phyloP scores from a whole-genome alignment of 2,888 invertebrate genomes.

The Spilosoma lubricipeda region DNA sequence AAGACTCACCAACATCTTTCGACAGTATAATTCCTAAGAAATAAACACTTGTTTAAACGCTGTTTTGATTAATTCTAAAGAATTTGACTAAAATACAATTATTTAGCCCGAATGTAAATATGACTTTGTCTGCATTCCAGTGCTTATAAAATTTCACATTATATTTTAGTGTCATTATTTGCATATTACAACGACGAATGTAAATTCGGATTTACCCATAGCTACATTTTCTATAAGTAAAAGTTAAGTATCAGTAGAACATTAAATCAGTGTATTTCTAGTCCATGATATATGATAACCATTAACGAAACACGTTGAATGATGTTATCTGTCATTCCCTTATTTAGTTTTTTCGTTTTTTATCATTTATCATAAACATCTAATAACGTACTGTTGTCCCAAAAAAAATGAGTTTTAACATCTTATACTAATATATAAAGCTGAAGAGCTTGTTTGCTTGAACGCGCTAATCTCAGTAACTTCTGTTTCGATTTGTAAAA shows the following conservation, averaged over 20 bases:
- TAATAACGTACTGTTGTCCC: slow-evolving; percentile 4
- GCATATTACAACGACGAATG: slow-evolving; percentile 40
- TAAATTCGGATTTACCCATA: slow-evolving; percentile 40
- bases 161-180: slow-evolving; percentile 29
- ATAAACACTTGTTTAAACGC: slow-evolving; percentile 6
- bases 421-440: too few relatives aligned
- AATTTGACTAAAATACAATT: slow-evolving; percentile 20
- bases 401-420: neutral
- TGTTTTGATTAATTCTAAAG: slow-evolving; percentile 18
- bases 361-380: slow-evolving; percentile 6
- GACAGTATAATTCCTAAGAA: slow-evolving; percentile 10
- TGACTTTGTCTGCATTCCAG: slow-evolving; percentile 28
- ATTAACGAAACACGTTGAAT: slow-evolving; percentile 38
- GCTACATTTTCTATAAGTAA: slow-evolving; percentile 20
- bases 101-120: slow-evolving; percentile 21
- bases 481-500: too few relatives aligned
- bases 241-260: slow-evolving; percentile 15
- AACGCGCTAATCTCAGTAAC: too few relatives aligned
- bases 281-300: slow-evolving; percentile 28
- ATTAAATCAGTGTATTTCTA: slow-evolving; percentile 4
- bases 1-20: slow-evolving; percentile 13
- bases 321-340: slow-evolving; percentile 17
- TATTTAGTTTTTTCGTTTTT: slow-evolving; percentile 6
- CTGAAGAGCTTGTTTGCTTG: too few relatives aligned
- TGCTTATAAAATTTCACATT: slow-evolving; percentile 23